Evolutionary conservation across 2,888 invertebrate genomes (phyloP), one percentile per base, ranked within the genome.

Genomic region (Cheilosia scutellata): DNA sequence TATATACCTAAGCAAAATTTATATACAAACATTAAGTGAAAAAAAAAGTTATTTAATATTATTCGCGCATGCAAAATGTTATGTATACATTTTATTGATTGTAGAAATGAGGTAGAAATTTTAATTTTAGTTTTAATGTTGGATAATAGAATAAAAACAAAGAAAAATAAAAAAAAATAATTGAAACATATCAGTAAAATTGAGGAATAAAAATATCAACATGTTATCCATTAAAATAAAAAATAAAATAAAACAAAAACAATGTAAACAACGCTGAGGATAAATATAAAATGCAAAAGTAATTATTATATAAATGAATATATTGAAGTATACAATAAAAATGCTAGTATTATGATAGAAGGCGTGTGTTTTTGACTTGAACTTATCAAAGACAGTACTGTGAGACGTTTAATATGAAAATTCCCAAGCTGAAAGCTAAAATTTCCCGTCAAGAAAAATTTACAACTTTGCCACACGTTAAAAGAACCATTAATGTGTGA

Each of bases 171-270:
- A 42, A 53, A 42, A 58, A 60, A 53, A 65, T 65, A 37, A 37
- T 80, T 84, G 80, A 84, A 75, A 84, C 84, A 84, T 84, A 84
- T 84, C 84, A 84, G 58, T 47, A 47, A 70, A 58, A 75, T 20
- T 37, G 33, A 55, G 40, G 40, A 60, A 70, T 7, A 5, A 31
- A 71, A 65, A 47, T 42, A 72, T 72, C n/a, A 66, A 55, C 5
- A 58, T 74, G 83, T 83, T 78, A 83, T 68, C 55, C 66, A 83
- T 42, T 68, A 42, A n/a, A 51, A 27, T 33, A 16, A 31, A 44
- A 55, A 27, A 29, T 5, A 16, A 44, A 40, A 9, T 11, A 31
- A 68, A 65, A 40, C n/a, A 33, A 58, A 37, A 68, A 47, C 1
- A 49, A 75, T 70, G 68, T 51, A 57, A 20, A 60, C 20, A 62